Evolutionary conservation across 2,113 vertebrate species (phyloP), one percentile per base, ranked within the genome.

Genomic region (Prunella fulvescens): DNA sequence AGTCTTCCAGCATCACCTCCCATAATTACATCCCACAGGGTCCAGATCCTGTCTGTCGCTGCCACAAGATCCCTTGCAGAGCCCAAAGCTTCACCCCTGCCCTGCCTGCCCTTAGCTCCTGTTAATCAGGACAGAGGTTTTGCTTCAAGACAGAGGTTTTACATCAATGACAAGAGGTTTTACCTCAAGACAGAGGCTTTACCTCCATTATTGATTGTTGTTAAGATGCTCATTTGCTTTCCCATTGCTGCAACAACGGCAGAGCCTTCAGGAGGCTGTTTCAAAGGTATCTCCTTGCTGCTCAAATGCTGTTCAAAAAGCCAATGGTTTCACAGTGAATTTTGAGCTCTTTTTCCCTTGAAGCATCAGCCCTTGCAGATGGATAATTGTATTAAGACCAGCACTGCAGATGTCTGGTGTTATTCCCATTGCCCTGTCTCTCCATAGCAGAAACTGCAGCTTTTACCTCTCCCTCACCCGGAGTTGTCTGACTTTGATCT

Each of bases 21-120:
- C 1, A 0, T 8, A 54, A 31, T 61, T 13, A 1, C 29, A 76
- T 6, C 77, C 37, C 7, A 0, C 4, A 3, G 50, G 45, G 23
- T n/a, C 47, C 66, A 25, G 40, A 15, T 14, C 42, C 42, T 17
- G 4, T 6, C 12, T 14, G 12, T 60, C 35, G 15, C 24, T 10
- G 31, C 11, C 54, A 42, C 39, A 51, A 26, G 6, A 11, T 56
- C 45, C 5, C 11, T 19, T 19, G 19, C 37, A 51, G 37, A 37
- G 51, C 13, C 26, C 58, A 48, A 39, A 31, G 24, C 50, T 51
- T 28, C 51, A 11, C 3, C 22, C 48, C 39, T 53, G 60, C 48
- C 35, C 70, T 64, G 65, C 48, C 48, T 28, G 33, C 26, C 8
- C n/a, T 69, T 18, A 2, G 3, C 23, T 23, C 12, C 11, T 44